phyloP scores from a whole-genome alignment of 2,888 invertebrate genomes.

The Tanytarsus gracilentus region DNA sequence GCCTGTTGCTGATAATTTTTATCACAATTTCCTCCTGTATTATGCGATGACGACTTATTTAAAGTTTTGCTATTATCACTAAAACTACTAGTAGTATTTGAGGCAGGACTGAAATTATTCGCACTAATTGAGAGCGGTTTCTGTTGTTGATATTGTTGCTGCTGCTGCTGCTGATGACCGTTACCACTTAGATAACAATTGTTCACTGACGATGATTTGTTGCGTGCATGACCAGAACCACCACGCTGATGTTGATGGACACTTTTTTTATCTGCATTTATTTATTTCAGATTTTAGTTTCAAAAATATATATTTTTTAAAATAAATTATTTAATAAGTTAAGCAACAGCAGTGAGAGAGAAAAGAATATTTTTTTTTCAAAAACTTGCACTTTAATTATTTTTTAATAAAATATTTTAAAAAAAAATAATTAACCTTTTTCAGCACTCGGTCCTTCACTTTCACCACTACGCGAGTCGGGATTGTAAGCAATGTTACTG shows the following conservation, averaged over 20 bases:
- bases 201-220: constrained; percentile 27
- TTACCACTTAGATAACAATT: constrained; percentile 26
- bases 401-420: neutral
- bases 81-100: constrained; percentile 22
- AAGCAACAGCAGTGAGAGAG: neutral
- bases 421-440: constrained; percentile 16
- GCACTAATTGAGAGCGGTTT: constrained; percentile 29
- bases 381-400: neutral
- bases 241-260: neutral
- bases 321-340: neutral
- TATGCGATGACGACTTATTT: constrained; percentile 26
- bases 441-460: constrained; percentile 23
- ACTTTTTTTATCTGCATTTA: too few relatives aligned
- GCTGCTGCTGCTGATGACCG: constrained; percentile 6
- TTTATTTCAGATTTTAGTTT: neutral
- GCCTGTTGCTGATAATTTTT: constrained; percentile 28
- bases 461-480: constrained; percentile 22
- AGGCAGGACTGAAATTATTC: constrained; percentile 29
- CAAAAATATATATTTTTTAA: neutral
- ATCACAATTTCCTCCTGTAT: constrained; percentile 29
- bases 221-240: constrained; percentile 14
- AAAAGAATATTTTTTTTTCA: neutral
- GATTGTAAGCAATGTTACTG: constrained; percentile 30
- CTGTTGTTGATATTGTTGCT: constrained; percentile 22
- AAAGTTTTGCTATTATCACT: constrained; percentile 27